Evolutionary conservation across 1,140 invertebrate species (phyloP), one percentile per base, ranked within the genome.

Genomic region (Lasioglossum albipes): DNA sequence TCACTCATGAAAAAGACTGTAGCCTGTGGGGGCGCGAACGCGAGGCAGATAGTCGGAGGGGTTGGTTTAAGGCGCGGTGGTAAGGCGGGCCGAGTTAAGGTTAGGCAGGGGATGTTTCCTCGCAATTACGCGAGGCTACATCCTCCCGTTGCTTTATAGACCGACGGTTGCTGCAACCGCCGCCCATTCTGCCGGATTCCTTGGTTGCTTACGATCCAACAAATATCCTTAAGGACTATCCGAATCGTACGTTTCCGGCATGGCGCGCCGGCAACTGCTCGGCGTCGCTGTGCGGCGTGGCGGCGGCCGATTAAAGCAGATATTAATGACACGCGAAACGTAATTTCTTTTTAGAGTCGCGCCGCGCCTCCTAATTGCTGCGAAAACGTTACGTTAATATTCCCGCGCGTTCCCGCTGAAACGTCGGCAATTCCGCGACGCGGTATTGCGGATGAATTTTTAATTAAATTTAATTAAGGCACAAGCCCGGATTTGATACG

Each of bases 91-190:
- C 74, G 52, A 78, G 75, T 82, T 77, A 82, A 73, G 54, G 76
- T 82, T 82, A 79, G 75, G 31, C 12, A 67, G 52, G 70, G 76
- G 76, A 82, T 82, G 67, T 79, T 79, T 79, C 69, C 81, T 79
- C 69, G 75, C 69, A 82, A 82, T 82, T 82, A 82, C 69, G 76
- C 69, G 76, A 74, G 69, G 64, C 76, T 79, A 74, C 75, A 82
- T 68, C 69, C 69, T 64, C 76, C 61, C 69, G 69, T 49, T 82
- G 69, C 75, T 82, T 82, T 79, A 82, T 74, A 74, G 76, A 82
- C 81, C 76, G 76, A 69, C 69, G 70, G 62, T 82, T 74, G 65
- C n/a, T 73, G 70, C 27, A 74, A 82, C 68, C 57, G 31, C 62
- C 69, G n/a, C 62, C 59, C 75, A 62, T 66, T 49, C 68, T n/a